Evolutionary conservation across 2,797 vertebrate genomes (phyloP).

Genomic region (Lithobates sylvaticus): DNA sequence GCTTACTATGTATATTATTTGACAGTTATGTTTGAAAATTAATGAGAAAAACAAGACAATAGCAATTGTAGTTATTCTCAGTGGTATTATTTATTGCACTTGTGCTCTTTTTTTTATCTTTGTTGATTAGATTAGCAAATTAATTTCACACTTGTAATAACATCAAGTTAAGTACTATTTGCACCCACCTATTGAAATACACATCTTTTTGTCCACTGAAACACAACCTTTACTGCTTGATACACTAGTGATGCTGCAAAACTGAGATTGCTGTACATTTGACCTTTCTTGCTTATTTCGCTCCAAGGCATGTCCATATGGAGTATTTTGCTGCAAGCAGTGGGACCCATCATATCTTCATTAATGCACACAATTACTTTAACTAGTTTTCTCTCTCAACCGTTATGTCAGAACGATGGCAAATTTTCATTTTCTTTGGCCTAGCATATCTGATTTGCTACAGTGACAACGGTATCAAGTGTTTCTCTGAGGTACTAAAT

Average conservation of each 20-base stretch:
- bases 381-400: too few species aligned
- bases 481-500: too few species aligned
- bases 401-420: too few species aligned
- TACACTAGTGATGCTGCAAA: not conserved
- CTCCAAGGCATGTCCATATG: not conserved
- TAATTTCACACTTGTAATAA: not conserved
- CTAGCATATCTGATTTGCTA: too few species aligned
- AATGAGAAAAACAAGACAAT: not conserved
- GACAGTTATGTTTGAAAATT: not conserved
- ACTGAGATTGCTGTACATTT: not conserved
- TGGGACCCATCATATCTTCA: too few species aligned
- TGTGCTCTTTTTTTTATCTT: too few species aligned
- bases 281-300: not conserved
- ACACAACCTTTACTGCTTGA: not conserved
- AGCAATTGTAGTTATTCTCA: not conserved
- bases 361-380: too few species aligned
- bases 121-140: not conserved
- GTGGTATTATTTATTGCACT: not conserved
- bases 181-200: not conserved
- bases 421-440: too few species aligned
- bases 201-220: not conserved
- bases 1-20: not conserved
- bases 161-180: not conserved
- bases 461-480: too few species aligned
- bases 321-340: too few species aligned